Evolutionary conservation across 2,888 invertebrate species (phyloP).

Genomic region (Beris chalybata): DNA sequence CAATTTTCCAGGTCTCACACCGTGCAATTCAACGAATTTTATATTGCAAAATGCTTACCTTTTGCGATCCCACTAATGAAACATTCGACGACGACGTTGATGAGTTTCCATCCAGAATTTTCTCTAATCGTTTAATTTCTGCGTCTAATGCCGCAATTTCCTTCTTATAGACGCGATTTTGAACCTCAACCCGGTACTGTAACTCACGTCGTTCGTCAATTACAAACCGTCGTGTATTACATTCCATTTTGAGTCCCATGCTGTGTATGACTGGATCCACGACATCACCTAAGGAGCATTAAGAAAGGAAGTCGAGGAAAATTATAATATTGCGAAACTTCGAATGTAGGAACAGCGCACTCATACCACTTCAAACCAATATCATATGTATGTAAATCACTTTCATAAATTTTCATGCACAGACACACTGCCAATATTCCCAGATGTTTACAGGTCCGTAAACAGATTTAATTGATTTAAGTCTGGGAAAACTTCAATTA

Average conservation of each 20-base stretch:
- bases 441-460: no score
- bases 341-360: no score
- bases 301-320: no score
- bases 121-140: conserved; percentile 76
- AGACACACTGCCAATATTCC: no score
- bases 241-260: conserved; percentile 85
- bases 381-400: no score
- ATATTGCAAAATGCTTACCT: conserved; percentile 41
- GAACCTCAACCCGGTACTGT: conserved; percentile 85
- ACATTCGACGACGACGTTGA: conserved; percentile 60
- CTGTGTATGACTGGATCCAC: conserved; percentile 84
- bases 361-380: no score
- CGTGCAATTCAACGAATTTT: neutral
- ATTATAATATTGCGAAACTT: no score
- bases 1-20: neutral
- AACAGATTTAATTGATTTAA: no score
- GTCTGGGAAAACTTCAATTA: no score
- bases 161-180: conserved; percentile 84
- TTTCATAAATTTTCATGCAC: no score
- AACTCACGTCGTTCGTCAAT: conserved; percentile 81
- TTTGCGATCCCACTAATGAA: conserved; percentile 49
- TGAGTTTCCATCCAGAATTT: conserved; percentile 66
- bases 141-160: conserved; percentile 79
- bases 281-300: conserved; percentile 59
- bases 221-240: conserved; percentile 82